phyloP scores from a whole-genome alignment of 1,140 invertebrate genomes.

The Drosophila bocki region DNA sequence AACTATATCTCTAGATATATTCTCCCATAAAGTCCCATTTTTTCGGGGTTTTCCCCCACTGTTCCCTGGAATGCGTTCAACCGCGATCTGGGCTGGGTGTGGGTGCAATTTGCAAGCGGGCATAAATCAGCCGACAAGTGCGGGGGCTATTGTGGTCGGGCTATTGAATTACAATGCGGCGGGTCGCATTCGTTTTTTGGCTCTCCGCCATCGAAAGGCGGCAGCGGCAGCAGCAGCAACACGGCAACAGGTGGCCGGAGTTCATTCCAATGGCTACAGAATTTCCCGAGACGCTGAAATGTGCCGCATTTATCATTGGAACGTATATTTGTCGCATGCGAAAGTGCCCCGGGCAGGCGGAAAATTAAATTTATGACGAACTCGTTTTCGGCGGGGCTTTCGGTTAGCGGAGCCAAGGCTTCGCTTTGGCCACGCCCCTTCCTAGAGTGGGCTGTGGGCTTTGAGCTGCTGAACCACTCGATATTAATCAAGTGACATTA shows the following conservation, averaged over 20 bases:
- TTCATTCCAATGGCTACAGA: slow-evolving; percentile 46
- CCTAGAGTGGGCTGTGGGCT: slow-evolving; percentile 18
- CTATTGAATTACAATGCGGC: slow-evolving; percentile 73
- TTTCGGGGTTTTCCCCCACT: slow-evolving; percentile 32
- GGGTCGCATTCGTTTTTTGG: slow-evolving; percentile 59
- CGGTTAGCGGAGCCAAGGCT: slow-evolving; percentile 14
- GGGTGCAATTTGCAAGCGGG: slow-evolving; percentile 77
- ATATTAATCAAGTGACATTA: slow-evolving; percentile 79
- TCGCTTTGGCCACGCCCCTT: slow-evolving; percentile 48
- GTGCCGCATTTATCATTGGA: slow-evolving; percentile 67
- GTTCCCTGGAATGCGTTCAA: slow-evolving; percentile 73
- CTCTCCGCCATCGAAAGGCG: slow-evolving; percentile 19
- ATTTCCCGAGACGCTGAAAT: slow-evolving; percentile 80
- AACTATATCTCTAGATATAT: background rate
- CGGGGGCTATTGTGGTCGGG: slow-evolving; percentile 69
- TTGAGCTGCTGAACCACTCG: slow-evolving; percentile 27
- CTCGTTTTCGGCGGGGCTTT: slow-evolving; percentile 40
- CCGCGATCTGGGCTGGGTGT: slow-evolving; percentile 61
- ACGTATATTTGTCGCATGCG: slow-evolving; percentile 75
- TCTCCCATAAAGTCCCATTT: background rate
- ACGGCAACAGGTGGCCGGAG: slow-evolving; percentile 53
- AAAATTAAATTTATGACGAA: slow-evolving; percentile 73
- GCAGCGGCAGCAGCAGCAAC: slow-evolving; percentile 14
- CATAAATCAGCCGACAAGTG: slow-evolving; percentile 79
- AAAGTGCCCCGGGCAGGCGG: slow-evolving; percentile 50